Evolutionary conservation across 2,888 invertebrate genomes (phyloP).

Genomic region (Cyclophora albipunctata): DNA sequence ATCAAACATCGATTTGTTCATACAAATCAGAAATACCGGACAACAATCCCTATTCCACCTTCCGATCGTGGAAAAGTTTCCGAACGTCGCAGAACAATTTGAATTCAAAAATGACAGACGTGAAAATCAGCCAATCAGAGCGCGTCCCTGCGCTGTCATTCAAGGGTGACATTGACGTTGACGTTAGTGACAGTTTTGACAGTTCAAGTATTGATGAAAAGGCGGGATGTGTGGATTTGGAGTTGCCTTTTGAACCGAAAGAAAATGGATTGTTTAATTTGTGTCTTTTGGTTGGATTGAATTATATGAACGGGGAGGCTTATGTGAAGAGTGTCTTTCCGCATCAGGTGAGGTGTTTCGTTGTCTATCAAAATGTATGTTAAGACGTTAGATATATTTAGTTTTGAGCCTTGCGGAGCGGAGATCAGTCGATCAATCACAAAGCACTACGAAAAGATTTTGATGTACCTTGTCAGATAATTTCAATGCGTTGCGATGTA

Average conservation of each 20-base stretch:
- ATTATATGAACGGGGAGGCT: slow-evolving; percentile 78
- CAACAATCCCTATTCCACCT: slow-evolving; percentile 60
- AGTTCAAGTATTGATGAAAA: slow-evolving; percentile 57
- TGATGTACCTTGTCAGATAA: too few relatives aligned
- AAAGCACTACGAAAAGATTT: too few relatives aligned
- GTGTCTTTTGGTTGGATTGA: slow-evolving; percentile 80
- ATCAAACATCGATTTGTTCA: slow-evolving; percentile 60
- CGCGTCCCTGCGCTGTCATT: slow-evolving; percentile 46
- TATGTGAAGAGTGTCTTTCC: slow-evolving; percentile 84
- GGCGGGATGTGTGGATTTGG: slow-evolving; percentile 56
- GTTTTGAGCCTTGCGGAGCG: too few relatives aligned
- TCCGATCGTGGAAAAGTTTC: slow-evolving; percentile 67
- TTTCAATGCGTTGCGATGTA: too few relatives aligned
- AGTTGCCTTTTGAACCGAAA: slow-evolving; percentile 50
- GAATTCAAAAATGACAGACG: slow-evolving; percentile 46
- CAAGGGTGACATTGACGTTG: slow-evolving; percentile 37
- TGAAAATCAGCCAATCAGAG: slow-evolving; percentile 51
- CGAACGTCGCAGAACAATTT: slow-evolving; percentile 54
- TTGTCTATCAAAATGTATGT: slow-evolving; percentile 11
- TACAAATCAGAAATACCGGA: slow-evolving; percentile 44
- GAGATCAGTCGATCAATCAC: too few relatives aligned
- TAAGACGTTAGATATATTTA: too few relatives aligned
- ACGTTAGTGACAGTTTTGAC: slow-evolving; percentile 35
- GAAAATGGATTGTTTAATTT: slow-evolving; percentile 78
- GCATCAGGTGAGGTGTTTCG: slow-evolving; percentile 65